phyloP scores from a whole-genome alignment of 1,140 invertebrate genomes.

The Onthophagus taurus region DNA sequence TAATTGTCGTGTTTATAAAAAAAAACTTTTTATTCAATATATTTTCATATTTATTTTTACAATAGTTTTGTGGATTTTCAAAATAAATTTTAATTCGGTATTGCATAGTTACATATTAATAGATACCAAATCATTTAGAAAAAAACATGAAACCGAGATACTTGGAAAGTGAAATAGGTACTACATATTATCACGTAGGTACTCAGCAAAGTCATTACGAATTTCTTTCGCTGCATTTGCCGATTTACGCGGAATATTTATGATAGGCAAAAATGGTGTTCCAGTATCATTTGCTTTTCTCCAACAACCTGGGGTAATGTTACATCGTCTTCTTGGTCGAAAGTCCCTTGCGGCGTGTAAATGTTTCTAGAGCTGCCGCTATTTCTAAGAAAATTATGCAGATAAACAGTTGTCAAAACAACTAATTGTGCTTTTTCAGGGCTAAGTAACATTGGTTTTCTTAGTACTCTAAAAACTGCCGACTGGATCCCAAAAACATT shows the following conservation, averaged over 20 bases:
- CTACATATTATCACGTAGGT: no score
- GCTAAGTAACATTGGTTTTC: constrained; percentile 29
- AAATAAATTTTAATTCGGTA: no score
- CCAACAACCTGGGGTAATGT: constrained; percentile 5
- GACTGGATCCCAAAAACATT: constrained; percentile 45
- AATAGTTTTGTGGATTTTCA: no score
- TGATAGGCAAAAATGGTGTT: constrained; percentile 12
- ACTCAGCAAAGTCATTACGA: constrained; percentile 11
- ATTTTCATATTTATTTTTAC: no score
- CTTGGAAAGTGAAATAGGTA: no score
- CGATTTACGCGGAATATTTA: constrained; percentile 10
- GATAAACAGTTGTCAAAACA: constrained; percentile 18
- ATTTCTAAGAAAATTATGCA: constrained; percentile 16
- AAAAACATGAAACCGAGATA: no score
- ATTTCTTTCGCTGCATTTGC: constrained; percentile 12
- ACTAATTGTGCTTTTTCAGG: constrained; percentile 25
- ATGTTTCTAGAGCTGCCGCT: no score
- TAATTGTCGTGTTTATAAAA: no score
- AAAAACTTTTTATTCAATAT: no score
- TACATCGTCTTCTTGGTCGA: constrained; percentile 11
- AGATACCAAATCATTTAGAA: no score
- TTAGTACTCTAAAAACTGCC: constrained; percentile 38
- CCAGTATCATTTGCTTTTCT: constrained; percentile 6
- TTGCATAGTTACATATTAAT: no score
- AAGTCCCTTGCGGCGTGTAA: constrained; percentile 9